Conservation (phyloP, 1,140 invertebrate species). For the Branchinecta lynchi region DNA sequence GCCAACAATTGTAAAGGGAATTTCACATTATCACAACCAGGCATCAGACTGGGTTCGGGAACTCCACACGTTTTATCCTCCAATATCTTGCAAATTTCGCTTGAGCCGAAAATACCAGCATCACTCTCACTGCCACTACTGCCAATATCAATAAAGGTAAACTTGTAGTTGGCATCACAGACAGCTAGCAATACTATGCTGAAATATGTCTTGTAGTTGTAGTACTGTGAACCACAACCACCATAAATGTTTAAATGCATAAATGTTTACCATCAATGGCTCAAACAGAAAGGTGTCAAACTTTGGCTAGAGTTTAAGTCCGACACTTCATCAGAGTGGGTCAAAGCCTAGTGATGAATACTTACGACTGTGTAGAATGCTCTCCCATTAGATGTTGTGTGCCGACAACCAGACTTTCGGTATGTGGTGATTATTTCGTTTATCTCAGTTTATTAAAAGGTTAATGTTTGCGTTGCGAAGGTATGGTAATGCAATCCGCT, state of each 20-base stretch:
- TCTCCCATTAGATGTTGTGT: too few species aligned
- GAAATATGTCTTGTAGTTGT: constrained; percentile 26
- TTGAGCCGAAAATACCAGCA: constrained; percentile 21
- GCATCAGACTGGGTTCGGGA: constrained; percentile 11
- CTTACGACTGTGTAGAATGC: too few species aligned
- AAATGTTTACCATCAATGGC: too few species aligned
- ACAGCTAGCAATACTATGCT: constrained; percentile 27
- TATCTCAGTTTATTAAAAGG: too few species aligned
- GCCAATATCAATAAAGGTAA: constrained; percentile 27
- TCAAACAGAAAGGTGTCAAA: too few species aligned
- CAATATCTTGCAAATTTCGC: constrained; percentile 8
- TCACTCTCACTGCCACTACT: constrained; percentile 26
- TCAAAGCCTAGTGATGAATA: too few species aligned
- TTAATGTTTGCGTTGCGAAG: too few species aligned
- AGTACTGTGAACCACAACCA: constrained; percentile 20
- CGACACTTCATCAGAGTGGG: too few species aligned
- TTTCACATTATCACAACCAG: not conserved
- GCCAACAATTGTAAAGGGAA: constrained; percentile 23
- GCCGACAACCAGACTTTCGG: too few species aligned
- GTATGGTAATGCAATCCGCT: too few species aligned
- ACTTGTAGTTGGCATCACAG: constrained; percentile 26
- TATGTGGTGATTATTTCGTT: too few species aligned
- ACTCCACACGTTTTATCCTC: not conserved
- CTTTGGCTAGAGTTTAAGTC: too few species aligned
- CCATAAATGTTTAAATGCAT: not conserved